Evolutionary conservation across 2,113 vertebrate species (phyloP).

Genomic region (Scophthalmus maximus): DNA sequence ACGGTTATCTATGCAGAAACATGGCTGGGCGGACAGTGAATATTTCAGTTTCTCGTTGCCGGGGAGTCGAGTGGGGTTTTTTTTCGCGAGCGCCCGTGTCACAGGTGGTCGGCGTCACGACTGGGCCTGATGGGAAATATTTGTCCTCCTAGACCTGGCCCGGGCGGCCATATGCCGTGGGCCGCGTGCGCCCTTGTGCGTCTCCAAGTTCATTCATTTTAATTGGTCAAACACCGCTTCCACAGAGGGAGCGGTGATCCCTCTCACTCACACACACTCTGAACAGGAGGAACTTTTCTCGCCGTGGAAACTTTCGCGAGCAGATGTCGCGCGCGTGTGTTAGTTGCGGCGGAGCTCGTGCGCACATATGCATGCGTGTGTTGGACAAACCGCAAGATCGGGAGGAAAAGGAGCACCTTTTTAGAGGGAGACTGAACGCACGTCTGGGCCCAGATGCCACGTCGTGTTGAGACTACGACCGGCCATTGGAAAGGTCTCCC

Average conservation of each 20-base stretch:
- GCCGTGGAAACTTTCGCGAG: slow-evolving; percentile 61
- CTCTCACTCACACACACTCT: slow-evolving; percentile 29
- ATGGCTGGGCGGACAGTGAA: slow-evolving; percentile 41
- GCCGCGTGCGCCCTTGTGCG: no score
- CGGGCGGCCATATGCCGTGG: slow-evolving; percentile 56
- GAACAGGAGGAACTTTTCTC: slow-evolving; percentile 75
- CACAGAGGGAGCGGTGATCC: slow-evolving; percentile 58
- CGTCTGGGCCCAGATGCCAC: slow-evolving; percentile 29
- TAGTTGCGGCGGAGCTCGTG: neutral
- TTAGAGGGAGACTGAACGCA: slow-evolving; percentile 46
- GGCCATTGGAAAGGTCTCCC: slow-evolving; percentile 49
- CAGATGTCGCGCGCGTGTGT: slow-evolving; percentile 72
- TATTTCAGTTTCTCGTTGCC: slow-evolving; percentile 53
- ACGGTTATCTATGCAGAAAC: slow-evolving; percentile 64
- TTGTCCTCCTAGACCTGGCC: slow-evolving; percentile 36
- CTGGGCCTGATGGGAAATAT: slow-evolving; percentile 49
- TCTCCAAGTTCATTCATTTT: slow-evolving; percentile 60
- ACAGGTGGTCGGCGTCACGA: slow-evolving; percentile 59
- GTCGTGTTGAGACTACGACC: slow-evolving; percentile 50
- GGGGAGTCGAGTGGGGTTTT: slow-evolving; percentile 7
- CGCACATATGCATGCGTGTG: neutral
- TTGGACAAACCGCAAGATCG: slow-evolving; percentile 29
- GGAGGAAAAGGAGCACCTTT: slow-evolving; percentile 46
- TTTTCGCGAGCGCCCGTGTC: slow-evolving; percentile 27
- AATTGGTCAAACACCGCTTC: slow-evolving; percentile 72